Evolutionary conservation across 2,113 vertebrate genomes (phyloP).

Genomic region (Leptocoma aspasia): DNA sequence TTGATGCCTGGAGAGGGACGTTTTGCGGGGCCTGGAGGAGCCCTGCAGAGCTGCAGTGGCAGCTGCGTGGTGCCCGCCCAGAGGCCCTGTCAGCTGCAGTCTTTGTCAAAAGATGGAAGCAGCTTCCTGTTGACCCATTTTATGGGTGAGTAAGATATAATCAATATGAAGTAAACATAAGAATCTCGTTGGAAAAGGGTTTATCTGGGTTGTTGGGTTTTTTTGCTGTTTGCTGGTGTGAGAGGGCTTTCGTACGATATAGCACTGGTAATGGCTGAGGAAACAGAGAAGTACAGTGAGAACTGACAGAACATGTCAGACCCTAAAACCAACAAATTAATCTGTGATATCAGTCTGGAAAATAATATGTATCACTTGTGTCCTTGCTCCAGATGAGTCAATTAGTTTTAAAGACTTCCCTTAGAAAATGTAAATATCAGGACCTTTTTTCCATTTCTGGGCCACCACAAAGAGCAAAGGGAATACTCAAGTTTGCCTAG

Average conservation of each 20-base stretch:
- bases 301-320: not conserved
- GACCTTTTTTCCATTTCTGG: not conserved
- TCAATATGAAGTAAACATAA: conserved; percentile 11
- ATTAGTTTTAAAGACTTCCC: not conserved
- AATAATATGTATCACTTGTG: not conserved
- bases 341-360: not conserved
- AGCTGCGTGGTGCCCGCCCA: not conserved
- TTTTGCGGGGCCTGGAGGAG: not conserved
- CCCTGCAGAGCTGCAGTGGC: not conserved
- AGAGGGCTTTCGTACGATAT: accelerated
- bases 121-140: conserved; percentile 26
- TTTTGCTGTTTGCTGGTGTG: not conserved
- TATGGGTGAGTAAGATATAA: conserved; percentile 14
- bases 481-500: not conserved
- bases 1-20: conserved; percentile 28
- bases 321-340: not conserved
- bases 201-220: not conserved
- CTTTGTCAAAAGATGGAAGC: not conserved
- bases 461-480: not conserved
- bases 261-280: not conserved
- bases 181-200: not conserved
- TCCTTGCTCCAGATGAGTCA: not conserved
- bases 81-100: not conserved
- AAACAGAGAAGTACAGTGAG: not conserved
- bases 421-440: not conserved